Percentiles rank a stretch among this genome's conserved stretches.
phyloP scores from a whole-genome alignment of 2,113 vertebrate species.

The Candoia aspera region DNA sequence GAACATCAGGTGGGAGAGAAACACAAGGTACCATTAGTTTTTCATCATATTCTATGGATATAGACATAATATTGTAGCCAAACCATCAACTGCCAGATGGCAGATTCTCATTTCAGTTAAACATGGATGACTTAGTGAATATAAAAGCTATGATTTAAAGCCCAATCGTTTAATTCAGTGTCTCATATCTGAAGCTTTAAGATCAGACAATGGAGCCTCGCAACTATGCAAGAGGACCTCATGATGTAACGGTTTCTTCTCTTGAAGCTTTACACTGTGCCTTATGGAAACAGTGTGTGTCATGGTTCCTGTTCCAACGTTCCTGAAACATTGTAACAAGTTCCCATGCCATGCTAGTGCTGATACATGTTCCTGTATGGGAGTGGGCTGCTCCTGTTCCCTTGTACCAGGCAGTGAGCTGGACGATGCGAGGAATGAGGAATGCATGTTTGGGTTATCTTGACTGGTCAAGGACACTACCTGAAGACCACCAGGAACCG shows the following conservation, averaged over 20 bases:
- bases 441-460: no score
- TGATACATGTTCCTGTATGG: no score
- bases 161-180: not conserved
- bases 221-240: not conserved
- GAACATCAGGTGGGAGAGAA: not conserved
- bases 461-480: no score
- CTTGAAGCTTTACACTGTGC: not conserved
- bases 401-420: no score
- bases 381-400: no score
- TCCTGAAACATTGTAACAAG: no score
- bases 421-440: no score
- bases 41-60: slow-evolving; percentile 9
- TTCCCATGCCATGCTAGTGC: no score
- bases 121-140: not conserved
- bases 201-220: not conserved
- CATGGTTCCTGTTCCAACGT: no score
- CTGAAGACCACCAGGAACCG: no score
- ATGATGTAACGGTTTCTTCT: not conserved
- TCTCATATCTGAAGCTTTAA: not conserved
- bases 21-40: not conserved
- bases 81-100: not conserved
- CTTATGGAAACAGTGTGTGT: not conserved
- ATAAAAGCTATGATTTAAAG: not conserved
- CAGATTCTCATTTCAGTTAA: slow-evolving; percentile 12
- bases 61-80: not conserved